A percentile compares a stretch with the other conserved stretches of the same genome.
These are phyloP conservation scores for Gobio occitaniae DNA, from an alignment of 2,797 vertebrate genomes.

Conservation along the genomic window DNA sequence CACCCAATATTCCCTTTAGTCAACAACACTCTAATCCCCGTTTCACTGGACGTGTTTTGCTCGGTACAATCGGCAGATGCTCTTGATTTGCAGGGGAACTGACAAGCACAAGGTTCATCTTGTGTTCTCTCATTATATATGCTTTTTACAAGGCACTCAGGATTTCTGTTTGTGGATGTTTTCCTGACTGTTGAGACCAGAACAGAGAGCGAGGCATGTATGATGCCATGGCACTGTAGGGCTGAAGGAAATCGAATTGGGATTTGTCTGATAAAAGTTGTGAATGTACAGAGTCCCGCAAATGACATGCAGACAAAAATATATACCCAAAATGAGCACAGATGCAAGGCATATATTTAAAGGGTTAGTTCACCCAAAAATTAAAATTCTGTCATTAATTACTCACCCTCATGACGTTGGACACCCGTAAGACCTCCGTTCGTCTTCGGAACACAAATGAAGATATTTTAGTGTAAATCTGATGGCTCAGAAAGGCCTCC, in stretches of 20 bases:
- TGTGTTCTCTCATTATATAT: slow-evolving; percentile 28
- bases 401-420: too few species aligned
- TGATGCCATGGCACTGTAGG: not conserved
- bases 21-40: slow-evolving; percentile 64
- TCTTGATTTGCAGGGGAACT: slow-evolving; percentile 18
- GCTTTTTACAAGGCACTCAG: slow-evolving; percentile 11
- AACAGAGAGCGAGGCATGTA: not conserved
- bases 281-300: too few species aligned
- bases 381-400: too few species aligned
- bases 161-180: slow-evolving; percentile 9
- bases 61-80: slow-evolving; percentile 58
- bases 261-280: not conserved
- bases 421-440: too few species aligned
- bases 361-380: too few species aligned
- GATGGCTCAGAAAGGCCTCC: too few species aligned
- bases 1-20: slow-evolving; percentile 74
- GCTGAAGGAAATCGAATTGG: not conserved
- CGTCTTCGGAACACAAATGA: too few species aligned
- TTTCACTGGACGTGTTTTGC: slow-evolving; percentile 64
- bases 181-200: not conserved
- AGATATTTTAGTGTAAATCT: too few species aligned
- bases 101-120: slow-evolving; percentile 30
- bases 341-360: too few species aligned
- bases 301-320: too few species aligned
- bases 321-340: too few species aligned